Evolutionary conservation across 2,113 vertebrate species (phyloP), one percentile per base, ranked within the genome.

Genomic region (Cottus gobio): DNA sequence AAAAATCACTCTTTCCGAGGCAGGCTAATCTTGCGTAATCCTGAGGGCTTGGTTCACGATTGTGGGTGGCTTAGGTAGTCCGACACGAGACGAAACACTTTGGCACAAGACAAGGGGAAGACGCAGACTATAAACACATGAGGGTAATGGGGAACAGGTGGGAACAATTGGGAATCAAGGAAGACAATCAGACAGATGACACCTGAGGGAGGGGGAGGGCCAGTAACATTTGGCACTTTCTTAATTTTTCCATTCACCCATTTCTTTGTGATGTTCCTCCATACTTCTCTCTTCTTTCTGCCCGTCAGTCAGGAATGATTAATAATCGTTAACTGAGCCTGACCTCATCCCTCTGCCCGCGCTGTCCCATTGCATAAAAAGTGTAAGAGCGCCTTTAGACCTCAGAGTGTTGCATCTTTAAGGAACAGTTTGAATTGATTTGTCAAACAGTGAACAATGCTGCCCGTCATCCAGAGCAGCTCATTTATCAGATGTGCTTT

Each of bases 321-420:
- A 64, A 76, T 77, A 85, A 26, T 34, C 42, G 64, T 9, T 18
- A 50, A 48, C 6, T 31, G 4, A 31, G 30, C 85, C 61, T 48
- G 36, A n/a, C 28, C 46, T 71, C n/a, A 31, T 52, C 64, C 60
- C 20, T 36, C 26, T 39, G 3, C 11, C 37, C 65, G 2, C 60
- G 15, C 65, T 39, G 31, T 52, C 54, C 57, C 18, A 2, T 36
- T 46, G 58, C 70, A 60, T 84, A 66, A 57, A 52, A 4, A 1
- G n/a, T 20, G 5, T 64, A 50, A 79, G 58, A 56, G 26, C 63
- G 36, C 31, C 26, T 31, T 68, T 52, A 31, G 9, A 66, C 79
- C 3, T 6, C 13, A 18, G 15, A 9, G 1, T 62, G 31, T 48
- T 73, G 42, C 73, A 77, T 77, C 46, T 20, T 18, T 46, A 74